Conservation (phyloP, 2,797 vertebrate genomes). For the Lemur catta region DNA sequence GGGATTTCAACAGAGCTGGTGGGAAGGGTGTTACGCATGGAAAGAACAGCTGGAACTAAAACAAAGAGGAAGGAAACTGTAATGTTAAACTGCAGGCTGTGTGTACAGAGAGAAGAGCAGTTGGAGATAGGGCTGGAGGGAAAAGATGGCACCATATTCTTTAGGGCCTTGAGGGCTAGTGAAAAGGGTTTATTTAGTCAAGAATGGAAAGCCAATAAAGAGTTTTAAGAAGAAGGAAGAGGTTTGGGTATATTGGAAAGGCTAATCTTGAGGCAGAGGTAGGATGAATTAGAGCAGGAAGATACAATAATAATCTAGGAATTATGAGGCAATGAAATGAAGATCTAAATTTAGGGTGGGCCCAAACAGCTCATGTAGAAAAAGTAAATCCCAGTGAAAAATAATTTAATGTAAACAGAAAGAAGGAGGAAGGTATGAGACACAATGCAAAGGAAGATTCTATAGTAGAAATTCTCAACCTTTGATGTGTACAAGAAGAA, state of each 20-base stretch:
- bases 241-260: neutral
- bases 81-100: neutral
- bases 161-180: neutral
- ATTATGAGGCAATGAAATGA: neutral
- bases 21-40: neutral
- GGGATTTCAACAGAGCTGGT: slow-evolving; percentile 3
- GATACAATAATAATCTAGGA: neutral
- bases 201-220: neutral
- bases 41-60: neutral
- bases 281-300: neutral
- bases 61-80: neutral
- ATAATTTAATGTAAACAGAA: neutral
- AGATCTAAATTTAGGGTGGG: neutral
- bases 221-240: neutral
- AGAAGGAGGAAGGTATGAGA: neutral
- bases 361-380: neutral
- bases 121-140: neutral
- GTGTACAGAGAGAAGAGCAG: neutral
- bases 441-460: neutral
- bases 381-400: slow-evolving; percentile 4
- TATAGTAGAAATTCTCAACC: neutral
- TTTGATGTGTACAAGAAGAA: neutral
- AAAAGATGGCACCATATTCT: neutral
- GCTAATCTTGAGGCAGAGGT: neutral
- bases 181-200: neutral